Evolutionary conservation across 2,113 vertebrate genomes (phyloP).

Genomic region (Genyomyrus donnyi): DNA sequence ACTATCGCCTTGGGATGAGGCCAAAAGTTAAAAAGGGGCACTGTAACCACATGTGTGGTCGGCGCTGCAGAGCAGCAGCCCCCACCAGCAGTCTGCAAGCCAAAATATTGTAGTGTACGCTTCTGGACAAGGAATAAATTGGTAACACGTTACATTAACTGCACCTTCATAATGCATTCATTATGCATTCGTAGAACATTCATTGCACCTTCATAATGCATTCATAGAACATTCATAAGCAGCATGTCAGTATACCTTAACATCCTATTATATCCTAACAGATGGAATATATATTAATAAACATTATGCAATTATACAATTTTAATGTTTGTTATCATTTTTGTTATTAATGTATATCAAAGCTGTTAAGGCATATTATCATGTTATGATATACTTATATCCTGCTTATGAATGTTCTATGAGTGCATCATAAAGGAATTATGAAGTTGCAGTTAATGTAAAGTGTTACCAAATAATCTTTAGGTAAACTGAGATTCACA

Average conservation of each 20-base stretch:
- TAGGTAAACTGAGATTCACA: background rate
- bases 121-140: background rate
- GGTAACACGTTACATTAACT: background rate
- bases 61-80: background rate
- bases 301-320: background rate
- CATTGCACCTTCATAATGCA: too few species aligned
- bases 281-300: background rate
- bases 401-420: background rate
- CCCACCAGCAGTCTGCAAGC: background rate
- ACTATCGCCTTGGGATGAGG: constrained; percentile 36
- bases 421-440: background rate
- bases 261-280: background rate
- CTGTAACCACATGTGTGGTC: background rate
- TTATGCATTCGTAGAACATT: too few species aligned
- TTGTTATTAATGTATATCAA: background rate
- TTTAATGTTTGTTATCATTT: background rate
- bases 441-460: background rate
- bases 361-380: background rate
- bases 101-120: background rate
- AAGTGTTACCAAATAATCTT: background rate
- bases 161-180: too few species aligned
- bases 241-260: background rate
- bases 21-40: constrained; percentile 25
- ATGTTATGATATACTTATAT: background rate
- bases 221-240: background rate